Conservation (phyloP, 1,140 invertebrate genomes). For the Neomicropteryx cornuta region DNA sequence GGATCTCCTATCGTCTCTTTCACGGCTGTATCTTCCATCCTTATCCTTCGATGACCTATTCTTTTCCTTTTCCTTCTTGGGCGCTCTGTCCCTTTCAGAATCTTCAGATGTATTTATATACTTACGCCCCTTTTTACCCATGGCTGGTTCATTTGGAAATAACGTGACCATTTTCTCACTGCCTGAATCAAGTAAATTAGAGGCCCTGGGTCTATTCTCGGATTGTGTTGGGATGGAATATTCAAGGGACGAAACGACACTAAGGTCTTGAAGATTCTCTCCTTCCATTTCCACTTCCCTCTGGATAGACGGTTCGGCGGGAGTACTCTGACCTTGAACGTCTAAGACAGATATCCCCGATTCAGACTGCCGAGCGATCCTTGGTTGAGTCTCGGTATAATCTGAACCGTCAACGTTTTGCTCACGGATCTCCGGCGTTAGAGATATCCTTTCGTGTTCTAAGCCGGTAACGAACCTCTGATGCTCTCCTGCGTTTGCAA, state of each 20-base stretch:
- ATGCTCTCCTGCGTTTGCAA: slow-evolving; percentile 23
- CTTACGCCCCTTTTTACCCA: no score
- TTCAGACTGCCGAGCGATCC: slow-evolving; percentile 20
- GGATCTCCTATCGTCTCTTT: slow-evolving; percentile 23
- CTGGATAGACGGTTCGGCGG: slow-evolving; percentile 28
- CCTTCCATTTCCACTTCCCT: slow-evolving; percentile 44
- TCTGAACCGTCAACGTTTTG: slow-evolving; percentile 38
- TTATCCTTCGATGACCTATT: slow-evolving; percentile 25
- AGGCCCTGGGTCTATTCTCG: no score
- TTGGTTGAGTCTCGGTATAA: slow-evolving; percentile 27
- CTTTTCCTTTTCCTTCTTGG: slow-evolving; percentile 28
- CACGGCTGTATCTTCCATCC: slow-evolving; percentile 25
- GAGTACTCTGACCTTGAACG: slow-evolving; percentile 10
- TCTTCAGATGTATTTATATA: slow-evolving; percentile 30
- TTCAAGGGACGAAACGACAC: slow-evolving; percentile 25
- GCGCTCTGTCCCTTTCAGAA: slow-evolving; percentile 29
- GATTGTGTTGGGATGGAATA: slow-evolving; percentile 24
- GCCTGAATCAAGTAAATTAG: no score
- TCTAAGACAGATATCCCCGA: slow-evolving; percentile 19
- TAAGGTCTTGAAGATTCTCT: slow-evolving; percentile 44
- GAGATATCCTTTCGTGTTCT: slow-evolving; percentile 30
- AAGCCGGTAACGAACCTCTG: slow-evolving; percentile 39
- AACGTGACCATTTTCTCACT: no score
- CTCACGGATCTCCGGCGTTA: slow-evolving; percentile 29
- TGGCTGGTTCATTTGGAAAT: no score